phyloP scores from a whole-genome alignment of 2,797 vertebrate species.

The Dendrocincla tyrannina region DNA sequence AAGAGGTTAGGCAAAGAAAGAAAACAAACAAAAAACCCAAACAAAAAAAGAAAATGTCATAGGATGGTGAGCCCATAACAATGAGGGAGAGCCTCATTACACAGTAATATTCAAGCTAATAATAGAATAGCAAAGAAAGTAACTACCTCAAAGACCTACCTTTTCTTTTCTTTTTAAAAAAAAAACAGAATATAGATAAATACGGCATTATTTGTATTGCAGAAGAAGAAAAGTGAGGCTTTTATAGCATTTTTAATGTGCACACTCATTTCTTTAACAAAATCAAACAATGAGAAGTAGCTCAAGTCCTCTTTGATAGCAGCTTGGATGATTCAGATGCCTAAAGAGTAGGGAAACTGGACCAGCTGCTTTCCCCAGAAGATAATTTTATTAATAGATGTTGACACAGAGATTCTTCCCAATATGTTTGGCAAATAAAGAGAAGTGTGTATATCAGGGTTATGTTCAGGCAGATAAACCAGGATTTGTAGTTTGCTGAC shows the following conservation, averaged over 20 bases:
- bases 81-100: background rate
- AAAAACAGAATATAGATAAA: background rate
- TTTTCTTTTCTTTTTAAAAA: background rate
- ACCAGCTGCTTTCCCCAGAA: background rate
- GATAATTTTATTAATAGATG: background rate
- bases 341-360: background rate
- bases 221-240: background rate
- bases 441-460: background rate
- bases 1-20: background rate
- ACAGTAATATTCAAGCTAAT: background rate
- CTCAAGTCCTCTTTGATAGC: background rate
- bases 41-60: background rate
- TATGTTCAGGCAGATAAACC: background rate
- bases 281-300: background rate
- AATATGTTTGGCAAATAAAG: constrained; percentile 1
- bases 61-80: background rate
- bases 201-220: accelerated
- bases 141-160: background rate
- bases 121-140: background rate
- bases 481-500: background rate
- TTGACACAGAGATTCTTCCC: background rate
- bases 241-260: background rate
- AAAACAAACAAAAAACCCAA: background rate
- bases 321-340: background rate
- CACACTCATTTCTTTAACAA: background rate